A percentile compares a stretch with the other conserved stretches of the same genome.
Conservation (phyloP, 1,140 invertebrate species). For the Ostrea denselamellosa region DNA sequence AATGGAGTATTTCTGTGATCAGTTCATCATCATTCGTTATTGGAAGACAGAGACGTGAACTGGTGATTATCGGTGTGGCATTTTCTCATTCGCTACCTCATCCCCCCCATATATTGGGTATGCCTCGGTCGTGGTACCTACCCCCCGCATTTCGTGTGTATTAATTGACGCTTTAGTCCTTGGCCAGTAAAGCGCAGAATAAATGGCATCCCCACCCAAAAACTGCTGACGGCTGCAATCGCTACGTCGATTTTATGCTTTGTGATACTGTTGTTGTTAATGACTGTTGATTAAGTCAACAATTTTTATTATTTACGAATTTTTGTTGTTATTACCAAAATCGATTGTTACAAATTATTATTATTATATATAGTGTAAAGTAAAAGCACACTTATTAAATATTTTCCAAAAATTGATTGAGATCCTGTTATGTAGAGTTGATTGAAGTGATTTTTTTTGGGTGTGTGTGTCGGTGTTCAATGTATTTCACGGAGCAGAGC, state of each 20-base stretch:
- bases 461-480: not conserved
- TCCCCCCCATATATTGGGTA: not conserved
- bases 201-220: not conserved
- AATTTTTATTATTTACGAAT: constrained; percentile 27
- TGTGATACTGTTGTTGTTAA: constrained; percentile 30
- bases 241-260: not conserved
- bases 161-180: constrained; percentile 12
- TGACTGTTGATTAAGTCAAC: not conserved
- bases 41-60: not conserved
- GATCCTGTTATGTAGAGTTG: not conserved
- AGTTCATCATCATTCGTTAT: not conserved
- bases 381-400: constrained; percentile 26
- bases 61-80: not conserved
- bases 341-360: constrained; percentile 32
- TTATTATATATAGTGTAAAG: constrained; percentile 13
- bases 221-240: not conserved
- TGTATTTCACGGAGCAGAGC: constrained; percentile 22
- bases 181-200: constrained; percentile 16
- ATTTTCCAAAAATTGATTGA: constrained; percentile 24
- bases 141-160: not conserved
- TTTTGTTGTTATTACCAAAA: constrained; percentile 34
- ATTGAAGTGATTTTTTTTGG: not conserved
- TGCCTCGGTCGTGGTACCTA: not conserved
- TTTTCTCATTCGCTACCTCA: constrained; percentile 34
- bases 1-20: not conserved